Conservation (phyloP, 2,888 invertebrate genomes). For the Lasius fuliginosus region DNA sequence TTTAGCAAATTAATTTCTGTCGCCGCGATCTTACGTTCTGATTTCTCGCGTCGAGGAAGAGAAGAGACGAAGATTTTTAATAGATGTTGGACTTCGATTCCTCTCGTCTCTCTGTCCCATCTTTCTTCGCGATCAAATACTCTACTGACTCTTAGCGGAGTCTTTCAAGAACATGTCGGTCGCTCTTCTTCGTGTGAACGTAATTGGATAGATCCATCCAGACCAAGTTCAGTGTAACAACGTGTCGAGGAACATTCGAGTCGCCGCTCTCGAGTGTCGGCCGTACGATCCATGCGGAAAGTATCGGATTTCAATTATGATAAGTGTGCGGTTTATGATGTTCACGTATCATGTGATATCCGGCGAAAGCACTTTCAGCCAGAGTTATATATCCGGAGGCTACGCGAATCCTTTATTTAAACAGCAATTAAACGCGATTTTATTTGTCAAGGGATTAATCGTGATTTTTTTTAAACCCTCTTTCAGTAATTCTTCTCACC, state of each 20-base stretch:
- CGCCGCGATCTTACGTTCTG: background rate
- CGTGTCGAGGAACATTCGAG: slow-evolving; percentile 55
- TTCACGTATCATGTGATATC: slow-evolving; percentile 44
- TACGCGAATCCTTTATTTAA: slow-evolving; percentile 10
- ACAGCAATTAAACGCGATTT: slow-evolving; percentile 37
- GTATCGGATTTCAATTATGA: slow-evolving; percentile 58
- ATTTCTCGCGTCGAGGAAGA: background rate
- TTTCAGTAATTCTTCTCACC: too few relatives aligned
- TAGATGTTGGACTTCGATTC: slow-evolving; percentile 32
- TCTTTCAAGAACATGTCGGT: slow-evolving; percentile 41
- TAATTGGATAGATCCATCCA: slow-evolving; percentile 53
- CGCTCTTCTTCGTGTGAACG: slow-evolving; percentile 22
- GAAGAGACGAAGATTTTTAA: slow-evolving; percentile 18
- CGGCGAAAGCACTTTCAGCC: slow-evolving; percentile 3
- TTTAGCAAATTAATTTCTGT: background rate
- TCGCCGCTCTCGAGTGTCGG: slow-evolving; percentile 50
- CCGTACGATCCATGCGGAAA: slow-evolving; percentile 54
- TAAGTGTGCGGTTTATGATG: slow-evolving; percentile 52
- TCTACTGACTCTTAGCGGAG: slow-evolving; percentile 32
- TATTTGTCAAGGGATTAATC: background rate
- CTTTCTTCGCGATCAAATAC: slow-evolving; percentile 35
- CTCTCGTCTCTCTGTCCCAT: slow-evolving; percentile 11
- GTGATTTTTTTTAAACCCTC: background rate
- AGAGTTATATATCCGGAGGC: background rate
- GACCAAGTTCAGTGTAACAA: slow-evolving; percentile 53